phyloP scores from a whole-genome alignment of 2,113 vertebrate genomes.

The Holacanthus passer region DNA sequence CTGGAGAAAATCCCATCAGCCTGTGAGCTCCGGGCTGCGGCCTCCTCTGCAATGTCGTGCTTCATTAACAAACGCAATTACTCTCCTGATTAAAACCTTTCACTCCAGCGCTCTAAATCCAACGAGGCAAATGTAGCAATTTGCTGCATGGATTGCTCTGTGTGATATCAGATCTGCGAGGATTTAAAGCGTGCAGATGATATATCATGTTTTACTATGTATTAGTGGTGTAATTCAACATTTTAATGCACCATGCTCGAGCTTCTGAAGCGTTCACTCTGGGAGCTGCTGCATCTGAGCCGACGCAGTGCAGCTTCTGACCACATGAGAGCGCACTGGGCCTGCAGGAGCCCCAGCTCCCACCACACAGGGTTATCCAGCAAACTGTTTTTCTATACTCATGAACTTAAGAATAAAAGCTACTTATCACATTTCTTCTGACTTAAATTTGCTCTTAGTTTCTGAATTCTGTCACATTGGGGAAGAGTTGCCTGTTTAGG shows the following conservation, averaged over 20 bases:
- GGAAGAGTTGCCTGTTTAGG: not conserved
- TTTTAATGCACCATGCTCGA: slow-evolving; percentile 36
- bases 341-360: too few relatives aligned
- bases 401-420: not conserved
- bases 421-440: not conserved
- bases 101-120: slow-evolving; percentile 47
- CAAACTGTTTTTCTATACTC: not conserved
- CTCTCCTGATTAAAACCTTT: slow-evolving; percentile 71
- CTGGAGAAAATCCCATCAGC: slow-evolving; percentile 60
- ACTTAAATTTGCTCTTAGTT: not conserved
- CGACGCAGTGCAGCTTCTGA: not conserved
- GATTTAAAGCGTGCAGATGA: slow-evolving; percentile 50
- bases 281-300: not conserved
- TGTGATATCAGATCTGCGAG: slow-evolving; percentile 59
- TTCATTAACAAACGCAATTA: slow-evolving; percentile 70
- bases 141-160: slow-evolving; percentile 65
- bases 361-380: not conserved
- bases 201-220: slow-evolving; percentile 60
- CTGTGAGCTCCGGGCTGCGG: slow-evolving; percentile 33
- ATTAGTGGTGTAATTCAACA: slow-evolving; percentile 50
- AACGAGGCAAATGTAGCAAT: slow-evolving; percentile 67
- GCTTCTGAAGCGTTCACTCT: slow-evolving; percentile 34
- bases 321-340: slow-evolving; percentile 48
- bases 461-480: not conserved
- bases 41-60: slow-evolving; percentile 51